These are phyloP conservation scores for Dendrocopos noguchii DNA, from an alignment of 2,113 vertebrate species.

Conservation along the genomic window DNA sequence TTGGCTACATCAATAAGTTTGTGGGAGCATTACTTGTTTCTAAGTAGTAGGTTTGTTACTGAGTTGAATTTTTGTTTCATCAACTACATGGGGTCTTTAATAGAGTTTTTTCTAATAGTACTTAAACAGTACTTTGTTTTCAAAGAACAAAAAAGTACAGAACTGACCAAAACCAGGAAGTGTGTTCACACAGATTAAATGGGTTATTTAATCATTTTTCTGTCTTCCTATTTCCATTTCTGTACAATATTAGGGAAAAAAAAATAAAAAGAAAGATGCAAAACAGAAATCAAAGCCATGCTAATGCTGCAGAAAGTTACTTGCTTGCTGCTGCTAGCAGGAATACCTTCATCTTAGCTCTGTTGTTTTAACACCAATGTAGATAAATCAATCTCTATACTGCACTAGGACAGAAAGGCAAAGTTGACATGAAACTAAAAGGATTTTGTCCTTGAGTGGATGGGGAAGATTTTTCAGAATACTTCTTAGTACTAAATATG, in stretches of 20 bases:
- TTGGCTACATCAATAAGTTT: neutral
- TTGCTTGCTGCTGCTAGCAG: neutral
- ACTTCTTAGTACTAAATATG: neutral
- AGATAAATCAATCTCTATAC: neutral
- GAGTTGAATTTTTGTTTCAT: neutral
- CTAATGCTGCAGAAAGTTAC: neutral
- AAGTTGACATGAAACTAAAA: neutral
- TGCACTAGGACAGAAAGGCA: neutral
- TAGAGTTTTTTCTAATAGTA: neutral
- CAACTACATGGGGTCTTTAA: neutral
- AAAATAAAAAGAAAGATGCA: neutral
- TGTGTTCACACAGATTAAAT: neutral
- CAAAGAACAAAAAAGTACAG: neutral
- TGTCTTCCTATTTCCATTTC: neutral
- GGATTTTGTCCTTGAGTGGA: neutral
- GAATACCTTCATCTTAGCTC: neutral
- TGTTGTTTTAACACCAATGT: neutral
- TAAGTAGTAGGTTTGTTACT: neutral
- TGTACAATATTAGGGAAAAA: neutral
- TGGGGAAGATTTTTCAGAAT: neutral
- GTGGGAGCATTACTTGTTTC: neutral
- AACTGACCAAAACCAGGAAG: neutral
- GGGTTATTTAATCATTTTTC: neutral
- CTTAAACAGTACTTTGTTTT: neutral
- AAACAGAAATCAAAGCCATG: neutral